Conservation (phyloP, 2,113 vertebrate species). For the Lamprotornis superbus region DNA sequence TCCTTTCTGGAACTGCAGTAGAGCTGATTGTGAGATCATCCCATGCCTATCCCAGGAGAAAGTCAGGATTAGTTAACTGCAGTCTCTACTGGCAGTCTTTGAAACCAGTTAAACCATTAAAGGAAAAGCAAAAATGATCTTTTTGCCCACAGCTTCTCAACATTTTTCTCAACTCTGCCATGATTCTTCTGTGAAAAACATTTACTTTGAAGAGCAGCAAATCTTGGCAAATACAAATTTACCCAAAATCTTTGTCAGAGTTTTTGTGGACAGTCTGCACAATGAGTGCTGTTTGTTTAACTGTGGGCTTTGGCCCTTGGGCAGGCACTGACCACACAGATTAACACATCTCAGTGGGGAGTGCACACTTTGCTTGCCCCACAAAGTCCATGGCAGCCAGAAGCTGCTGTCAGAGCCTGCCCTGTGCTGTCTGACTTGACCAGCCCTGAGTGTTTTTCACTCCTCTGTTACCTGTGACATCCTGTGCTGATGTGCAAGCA, state of each 20-base stretch:
- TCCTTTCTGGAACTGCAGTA: background rate
- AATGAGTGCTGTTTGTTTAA: background rate
- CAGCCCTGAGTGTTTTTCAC: background rate
- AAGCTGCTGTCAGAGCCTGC: background rate
- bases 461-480: accelerated
- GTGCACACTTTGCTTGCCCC: background rate
- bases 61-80: background rate
- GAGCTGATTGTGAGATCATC: background rate
- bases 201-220: background rate
- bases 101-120: background rate
- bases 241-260: background rate
- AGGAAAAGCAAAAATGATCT: background rate
- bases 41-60: background rate
- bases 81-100: background rate
- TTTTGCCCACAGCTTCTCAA: background rate
- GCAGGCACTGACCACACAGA: background rate
- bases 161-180: background rate
- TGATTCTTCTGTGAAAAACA: background rate
- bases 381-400: background rate
- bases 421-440: background rate
- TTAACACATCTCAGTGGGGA: background rate
- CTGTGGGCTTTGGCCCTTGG: background rate
- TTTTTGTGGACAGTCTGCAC: background rate
- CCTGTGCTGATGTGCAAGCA: background rate
- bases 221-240: background rate